phyloP scores from a whole-genome alignment of 2,888 invertebrate species.

The Spicauda simplicius region DNA sequence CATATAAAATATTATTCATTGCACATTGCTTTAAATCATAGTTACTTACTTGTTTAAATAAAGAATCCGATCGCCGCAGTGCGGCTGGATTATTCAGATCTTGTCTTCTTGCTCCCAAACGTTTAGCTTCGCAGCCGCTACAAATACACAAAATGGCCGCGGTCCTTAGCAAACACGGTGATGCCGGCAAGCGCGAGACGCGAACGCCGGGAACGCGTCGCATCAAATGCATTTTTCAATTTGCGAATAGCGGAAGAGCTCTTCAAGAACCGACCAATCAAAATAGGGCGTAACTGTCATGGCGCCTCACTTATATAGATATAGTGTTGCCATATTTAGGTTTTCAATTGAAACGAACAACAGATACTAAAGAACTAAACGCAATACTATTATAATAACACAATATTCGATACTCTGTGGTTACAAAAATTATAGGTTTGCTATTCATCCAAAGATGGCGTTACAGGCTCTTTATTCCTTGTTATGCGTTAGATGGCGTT shows the following conservation, averaged over 20 bases:
- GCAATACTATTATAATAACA: too few relatives aligned
- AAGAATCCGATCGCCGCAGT: slow-evolving; percentile 66
- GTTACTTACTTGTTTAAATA: slow-evolving; percentile 58
- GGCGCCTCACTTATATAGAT: slow-evolving; percentile 65
- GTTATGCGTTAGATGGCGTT: slow-evolving; percentile 45
- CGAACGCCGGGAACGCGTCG: neutral
- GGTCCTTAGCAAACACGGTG: slow-evolving; percentile 38
- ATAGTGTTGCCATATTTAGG: slow-evolving; percentile 61
- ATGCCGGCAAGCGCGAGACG: neutral
- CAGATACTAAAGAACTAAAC: too few relatives aligned
- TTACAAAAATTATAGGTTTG: too few relatives aligned
- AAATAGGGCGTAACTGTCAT: slow-evolving; percentile 62
- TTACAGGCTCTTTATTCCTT: slow-evolving; percentile 27
- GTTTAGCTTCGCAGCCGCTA: slow-evolving; percentile 32
- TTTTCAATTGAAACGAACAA: neutral
- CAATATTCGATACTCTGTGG: too few relatives aligned
- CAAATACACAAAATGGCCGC: slow-evolving; percentile 71
- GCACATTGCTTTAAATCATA: neutral
- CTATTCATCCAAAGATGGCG: neutral
- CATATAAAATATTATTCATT: neutral
- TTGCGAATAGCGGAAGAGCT: slow-evolving; percentile 41
- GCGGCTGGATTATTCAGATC: slow-evolving; percentile 63
- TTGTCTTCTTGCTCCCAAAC: slow-evolving; percentile 31
- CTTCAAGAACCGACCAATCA: slow-evolving; percentile 67
- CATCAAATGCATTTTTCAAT: slow-evolving; percentile 41